Evolutionary conservation across 2,113 vertebrate genomes (phyloP), one percentile per base, ranked within the genome.

Genomic region (Hippocampus barbouri): DNA sequence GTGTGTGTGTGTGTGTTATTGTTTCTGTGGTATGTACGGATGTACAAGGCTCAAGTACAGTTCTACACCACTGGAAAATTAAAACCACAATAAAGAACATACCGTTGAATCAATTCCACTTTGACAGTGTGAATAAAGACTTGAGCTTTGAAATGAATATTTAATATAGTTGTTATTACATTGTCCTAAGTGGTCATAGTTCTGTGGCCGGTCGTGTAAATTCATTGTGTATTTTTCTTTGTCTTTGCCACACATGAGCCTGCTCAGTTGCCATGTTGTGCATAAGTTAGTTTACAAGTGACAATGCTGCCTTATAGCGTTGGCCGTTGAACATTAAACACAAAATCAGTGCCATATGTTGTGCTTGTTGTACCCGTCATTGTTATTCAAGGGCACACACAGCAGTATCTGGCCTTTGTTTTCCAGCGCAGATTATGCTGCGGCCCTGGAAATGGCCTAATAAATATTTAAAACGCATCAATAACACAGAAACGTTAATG

Each of bases 391-490:
- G 68, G 62, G 41, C 71, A 69, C 4, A 70, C 4, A 51, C 61
- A 66, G 67, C 79, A 74, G 72, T 20, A 62, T 77, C 34, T 40
- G 1, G 1, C 66, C 76, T 79, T 80, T 75, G 83, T 85, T 79
- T 68, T 18, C 68, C 56, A 66, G n/a, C 65, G 72, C 43, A 72
- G 71, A 73, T 57, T 67, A 54, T 70, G 76, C 75, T 60, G 82
- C 81, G 71, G 71, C 73, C 68, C 72, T 66, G 68, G 74, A 85
- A 74, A 67, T 66, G 60, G 68, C 67, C 75, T 83, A 56, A 86
- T 88, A 76, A 87, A 89, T 88, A 89, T 88, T 90, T 89, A 85
- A 88, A 82, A 68, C 10, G 70, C 85, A 86, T 79, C 83, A 80
- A 84, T 81, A 84, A 83, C 70, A 43, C 70, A 78, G 76, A 74